phyloP scores from a whole-genome alignment of 2,113 vertebrate species.

The Nettapus auritus region DNA sequence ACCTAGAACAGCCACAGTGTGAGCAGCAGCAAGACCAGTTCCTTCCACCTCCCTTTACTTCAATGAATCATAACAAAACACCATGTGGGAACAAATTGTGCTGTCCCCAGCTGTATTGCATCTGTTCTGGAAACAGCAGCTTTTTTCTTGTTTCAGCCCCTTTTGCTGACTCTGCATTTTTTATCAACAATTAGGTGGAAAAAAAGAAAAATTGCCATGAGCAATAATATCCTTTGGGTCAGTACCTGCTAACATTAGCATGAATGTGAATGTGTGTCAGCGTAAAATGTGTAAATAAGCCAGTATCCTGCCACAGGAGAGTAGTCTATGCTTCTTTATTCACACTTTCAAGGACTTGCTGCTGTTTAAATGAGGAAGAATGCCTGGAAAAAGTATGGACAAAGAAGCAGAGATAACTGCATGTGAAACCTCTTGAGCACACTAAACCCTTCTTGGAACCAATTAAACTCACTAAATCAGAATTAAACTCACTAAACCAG shows the following conservation, averaged over 20 bases:
- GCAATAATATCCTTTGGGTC: background rate
- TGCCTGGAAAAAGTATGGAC: background rate
- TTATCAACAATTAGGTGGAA: background rate
- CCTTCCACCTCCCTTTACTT: background rate
- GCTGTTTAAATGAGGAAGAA: background rate
- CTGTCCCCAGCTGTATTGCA: background rate
- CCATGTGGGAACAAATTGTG: background rate
- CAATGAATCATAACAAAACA: background rate
- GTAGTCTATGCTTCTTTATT: background rate
- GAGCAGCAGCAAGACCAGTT: background rate
- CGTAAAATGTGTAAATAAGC: background rate
- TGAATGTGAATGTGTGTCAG: background rate
- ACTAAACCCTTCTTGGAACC: background rate
- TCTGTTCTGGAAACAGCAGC: background rate
- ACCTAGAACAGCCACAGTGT: background rate
- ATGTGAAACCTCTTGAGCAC: background rate
- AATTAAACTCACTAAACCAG: background rate
- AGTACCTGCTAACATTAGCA: background rate
- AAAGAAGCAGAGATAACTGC: background rate
- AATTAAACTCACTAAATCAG: background rate
- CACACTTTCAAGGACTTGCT: background rate
- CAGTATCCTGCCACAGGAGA: background rate
- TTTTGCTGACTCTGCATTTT: background rate
- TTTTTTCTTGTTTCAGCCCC: background rate
- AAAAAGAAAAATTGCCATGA: background rate